These are phyloP conservation scores for Antennarius striatus DNA, from an alignment of 2,113 vertebrate species.

Conservation along the genomic window DNA sequence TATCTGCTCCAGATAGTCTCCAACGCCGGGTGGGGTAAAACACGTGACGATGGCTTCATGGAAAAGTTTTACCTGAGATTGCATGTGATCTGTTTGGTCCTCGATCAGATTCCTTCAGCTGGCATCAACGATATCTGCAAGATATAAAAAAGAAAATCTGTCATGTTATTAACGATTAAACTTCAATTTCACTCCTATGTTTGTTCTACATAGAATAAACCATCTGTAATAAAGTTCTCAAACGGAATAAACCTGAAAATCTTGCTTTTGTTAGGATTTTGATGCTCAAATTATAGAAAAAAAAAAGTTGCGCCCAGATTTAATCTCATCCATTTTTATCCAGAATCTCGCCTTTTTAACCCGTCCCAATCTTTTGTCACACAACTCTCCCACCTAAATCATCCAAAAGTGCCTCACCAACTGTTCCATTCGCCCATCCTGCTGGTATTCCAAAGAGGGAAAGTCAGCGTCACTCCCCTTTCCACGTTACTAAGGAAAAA, in stretches of 20 bases:
- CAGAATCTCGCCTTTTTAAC: constrained; percentile 8
- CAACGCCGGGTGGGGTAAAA: not conserved
- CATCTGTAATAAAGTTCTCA: not conserved
- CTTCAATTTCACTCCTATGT: too few species aligned
- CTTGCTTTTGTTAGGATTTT: too few species aligned
- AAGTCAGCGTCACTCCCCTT: constrained; percentile 55
- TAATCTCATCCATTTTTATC: not conserved
- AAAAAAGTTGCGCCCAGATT: too few species aligned
- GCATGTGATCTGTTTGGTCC: constrained; percentile 75
- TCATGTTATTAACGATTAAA: not conserved
- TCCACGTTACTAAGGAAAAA: constrained; percentile 59
- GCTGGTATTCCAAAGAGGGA: constrained; percentile 46
- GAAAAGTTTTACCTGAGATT: constrained; percentile 75
- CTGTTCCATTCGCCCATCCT: constrained; percentile 55
- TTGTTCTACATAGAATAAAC: not conserved
- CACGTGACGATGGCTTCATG: too few species aligned
- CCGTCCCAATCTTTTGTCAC: not conserved
- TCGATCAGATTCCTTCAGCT: constrained; percentile 29
- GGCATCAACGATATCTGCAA: constrained; percentile 48
- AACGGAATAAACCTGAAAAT: too few species aligned
- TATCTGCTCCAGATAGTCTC: constrained; percentile 18
- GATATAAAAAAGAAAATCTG: not conserved
- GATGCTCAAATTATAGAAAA: too few species aligned
- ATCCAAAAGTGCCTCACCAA: constrained; percentile 23
- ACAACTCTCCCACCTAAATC: constrained; percentile 21